Evolutionary conservation across 2,113 vertebrate genomes (phyloP).

Genomic region (Acanthisitta chloris): DNA sequence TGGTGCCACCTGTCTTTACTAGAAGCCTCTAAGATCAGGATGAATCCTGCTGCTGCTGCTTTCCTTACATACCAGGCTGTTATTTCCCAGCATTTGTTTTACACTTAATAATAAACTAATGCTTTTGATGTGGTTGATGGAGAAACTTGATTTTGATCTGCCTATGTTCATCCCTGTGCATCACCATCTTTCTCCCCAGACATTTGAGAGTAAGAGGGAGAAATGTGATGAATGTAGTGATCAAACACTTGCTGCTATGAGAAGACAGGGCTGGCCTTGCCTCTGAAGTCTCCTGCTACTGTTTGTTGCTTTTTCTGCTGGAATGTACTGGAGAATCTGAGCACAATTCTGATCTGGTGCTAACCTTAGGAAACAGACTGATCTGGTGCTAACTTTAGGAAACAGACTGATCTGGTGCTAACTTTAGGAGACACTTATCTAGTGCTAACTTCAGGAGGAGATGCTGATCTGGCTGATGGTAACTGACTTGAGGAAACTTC

Average conservation of each 20-base stretch:
- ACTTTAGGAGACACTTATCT: neutral
- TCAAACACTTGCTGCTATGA: slow-evolving; percentile 36
- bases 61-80: neutral
- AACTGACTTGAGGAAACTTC: neutral
- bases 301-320: neutral
- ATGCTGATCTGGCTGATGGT: neutral
- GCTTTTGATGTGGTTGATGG: neutral
- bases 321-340: slow-evolving; percentile 12
- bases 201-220: neutral
- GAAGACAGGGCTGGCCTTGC: neutral
- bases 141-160: slow-evolving; percentile 24
- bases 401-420: neutral
- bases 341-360: slow-evolving; percentile 3
- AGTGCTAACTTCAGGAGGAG: neutral
- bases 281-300: slow-evolving; percentile 3
- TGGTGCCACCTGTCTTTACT: neutral
- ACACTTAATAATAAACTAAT: neutral
- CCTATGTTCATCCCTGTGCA: neutral
- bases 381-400: neutral
- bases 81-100: neutral
- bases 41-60: slow-evolving; percentile 6
- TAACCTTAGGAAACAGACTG: neutral
- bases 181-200: neutral
- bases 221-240: neutral
- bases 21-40: neutral